Evolutionary conservation across 2,888 invertebrate species (phyloP), one percentile per base, ranked within the genome.

Genomic region (Leucophora obtusa): DNA sequence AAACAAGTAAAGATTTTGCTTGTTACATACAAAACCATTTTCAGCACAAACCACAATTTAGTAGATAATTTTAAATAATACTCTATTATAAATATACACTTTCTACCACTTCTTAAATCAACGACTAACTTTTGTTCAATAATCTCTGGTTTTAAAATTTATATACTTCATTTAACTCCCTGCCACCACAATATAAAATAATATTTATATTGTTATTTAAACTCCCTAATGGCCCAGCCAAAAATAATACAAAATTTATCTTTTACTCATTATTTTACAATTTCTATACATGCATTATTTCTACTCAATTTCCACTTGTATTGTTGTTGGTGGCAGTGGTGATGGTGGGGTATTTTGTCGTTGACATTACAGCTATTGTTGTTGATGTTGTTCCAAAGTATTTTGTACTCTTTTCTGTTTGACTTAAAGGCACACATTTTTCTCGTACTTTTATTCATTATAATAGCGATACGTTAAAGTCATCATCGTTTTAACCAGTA

Each of bases 221-320:
- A 50, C 65, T 47, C 43, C 43, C 43, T 1, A n/a, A 6, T n/a
- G 43, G 15, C 43, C 14, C n/a, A 47, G 14, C 11, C n/a, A n/a
- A 47, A 47, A 47, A 47, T 7, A 5, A 47, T 14, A 47, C n/a
- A 47, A 47, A 47, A n/a, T 47, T 47, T 47, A 47, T 47, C 43
- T n/a, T 79, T 53, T 38, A 43, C 51, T 51, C 62, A 70, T n/a
- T 51, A 70, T 60, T 60, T 50, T 51, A 8, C 53, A 54, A 66
- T 65, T 47, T 60, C 69, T 11, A 24, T 38, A 35, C 58, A 60
- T 35, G 51, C 38, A 21, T 18, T 24, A 35, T 60, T 35, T 59
- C 53, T 24, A 21, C 38, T 15, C 15, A 50, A 50, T 24, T 65
- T 33, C 33, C 33, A 56, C n/a, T n/a, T 65, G 17, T 17, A 33